Base-by-base conservation (phyloP, 2,113 vertebrate genomes). In the Perca fluviatilis region DNA sequence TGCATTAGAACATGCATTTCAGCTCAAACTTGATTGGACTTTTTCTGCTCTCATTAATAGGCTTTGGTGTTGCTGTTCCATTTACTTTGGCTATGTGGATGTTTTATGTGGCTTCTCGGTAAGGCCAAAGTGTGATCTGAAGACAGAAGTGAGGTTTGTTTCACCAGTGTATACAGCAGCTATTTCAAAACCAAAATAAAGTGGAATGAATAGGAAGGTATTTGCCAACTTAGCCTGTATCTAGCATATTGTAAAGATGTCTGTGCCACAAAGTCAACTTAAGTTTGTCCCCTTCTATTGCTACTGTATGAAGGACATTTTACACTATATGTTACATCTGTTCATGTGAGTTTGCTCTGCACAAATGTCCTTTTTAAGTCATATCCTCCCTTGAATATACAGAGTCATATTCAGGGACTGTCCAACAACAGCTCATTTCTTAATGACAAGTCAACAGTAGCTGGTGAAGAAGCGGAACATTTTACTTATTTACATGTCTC, bases 51-150 rank as follows among this genome's bases (percentile, higher is more conserved):
- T 81, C 62, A 68, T 87, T 71, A 89, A 60, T 46, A 74, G 66
- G 25, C 56, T 74, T 66, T 82, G 72, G 74, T 89, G 76, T 72
- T 78, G 69, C 61, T 88, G 54, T 84, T 90, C 77, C 73, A 54
- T 92, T 89, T 85, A 65, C 67, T 73, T 91, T 91, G 90, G 89
- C 88, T 53, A 21, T 1, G 10, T 25, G 7, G 63, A 40, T 65
- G 83, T 75, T 79, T 54, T 74, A 61, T 68, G 73, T 86, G 76
- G 83, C 65, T 6, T 54, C 64, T 51, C 27, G 49, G n/a, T 19
- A 1, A 64, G 65, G 27, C 79, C 78, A 70, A 5, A 49, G 49
- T 74, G 74, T 75, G 81, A 83, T 61, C 71, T 63, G 74, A 67
- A 57, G 23, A 16, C 51, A 49, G 1, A 82, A 73, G 23, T 67